Evolutionary conservation across 2,113 vertebrate species (phyloP).

Genomic region (Cygnus atratus): DNA sequence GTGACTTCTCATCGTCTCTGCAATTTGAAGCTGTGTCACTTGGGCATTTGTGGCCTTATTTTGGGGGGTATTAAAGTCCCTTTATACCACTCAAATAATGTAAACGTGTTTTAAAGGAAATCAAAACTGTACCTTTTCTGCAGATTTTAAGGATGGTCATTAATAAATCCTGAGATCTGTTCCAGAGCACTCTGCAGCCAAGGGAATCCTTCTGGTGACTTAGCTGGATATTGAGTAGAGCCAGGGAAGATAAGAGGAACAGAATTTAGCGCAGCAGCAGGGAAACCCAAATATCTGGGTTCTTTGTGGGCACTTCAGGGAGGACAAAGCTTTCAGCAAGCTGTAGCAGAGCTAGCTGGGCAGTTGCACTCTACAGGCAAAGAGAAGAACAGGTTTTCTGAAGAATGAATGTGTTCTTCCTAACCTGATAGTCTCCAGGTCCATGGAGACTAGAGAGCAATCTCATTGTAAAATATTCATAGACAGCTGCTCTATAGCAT

Average conservation of each 20-base stretch:
- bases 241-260: not conserved
- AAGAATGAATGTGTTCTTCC: not conserved
- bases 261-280: not conserved
- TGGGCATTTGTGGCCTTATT: not conserved
- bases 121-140: not conserved
- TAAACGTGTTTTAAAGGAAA: not conserved
- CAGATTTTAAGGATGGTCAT: not conserved
- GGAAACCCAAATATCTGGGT: not conserved
- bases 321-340: not conserved
- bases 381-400: not conserved
- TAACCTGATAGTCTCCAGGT: not conserved
- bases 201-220: not conserved
- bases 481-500: slow-evolving; percentile 68
- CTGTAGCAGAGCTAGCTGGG: not conserved
- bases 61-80: not conserved
- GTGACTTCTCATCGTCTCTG: not conserved
- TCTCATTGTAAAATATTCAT: slow-evolving; percentile 66
- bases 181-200: not conserved
- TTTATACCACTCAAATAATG: not conserved
- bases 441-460: not conserved
- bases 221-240: not conserved
- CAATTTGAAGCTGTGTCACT: not conserved
- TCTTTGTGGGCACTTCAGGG: not conserved
- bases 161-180: not conserved
- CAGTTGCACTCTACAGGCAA: not conserved